phyloP scores from a whole-genome alignment of 2,888 invertebrate species.

The Microplitis deprimator region DNA sequence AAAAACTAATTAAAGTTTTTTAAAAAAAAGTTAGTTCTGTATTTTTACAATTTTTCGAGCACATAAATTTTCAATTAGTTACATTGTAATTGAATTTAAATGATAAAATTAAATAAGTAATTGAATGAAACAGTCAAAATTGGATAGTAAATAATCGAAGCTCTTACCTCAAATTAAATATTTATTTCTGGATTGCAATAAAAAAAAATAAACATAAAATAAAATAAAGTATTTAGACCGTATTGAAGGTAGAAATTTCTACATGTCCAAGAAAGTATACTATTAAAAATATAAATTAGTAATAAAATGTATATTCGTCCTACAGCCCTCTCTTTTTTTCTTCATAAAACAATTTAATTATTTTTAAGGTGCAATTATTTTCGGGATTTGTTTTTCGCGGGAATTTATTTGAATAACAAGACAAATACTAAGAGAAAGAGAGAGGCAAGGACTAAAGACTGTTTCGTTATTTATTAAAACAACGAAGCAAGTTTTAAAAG shows the following conservation, averaged over 20 bases:
- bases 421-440: constrained; percentile 20
- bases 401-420: background rate
- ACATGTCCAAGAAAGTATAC: constrained; percentile 57
- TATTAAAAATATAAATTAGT: constrained; percentile 39
- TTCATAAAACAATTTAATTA: background rate
- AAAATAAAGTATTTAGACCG: background rate
- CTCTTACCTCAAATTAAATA: too few relatives aligned
- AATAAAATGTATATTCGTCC: background rate
- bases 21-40: too few relatives aligned
- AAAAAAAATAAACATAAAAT: background rate
- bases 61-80: too few relatives aligned
- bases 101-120: too few relatives aligned
- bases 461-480: constrained; percentile 64
- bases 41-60: too few relatives aligned
- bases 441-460: constrained; percentile 38
- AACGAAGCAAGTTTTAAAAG: constrained; percentile 62
- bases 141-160: too few relatives aligned
- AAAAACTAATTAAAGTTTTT: too few relatives aligned
- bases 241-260: constrained; percentile 48
- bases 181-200: too few relatives aligned
- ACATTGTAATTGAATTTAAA: too few relatives aligned
- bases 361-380: constrained; percentile 1
- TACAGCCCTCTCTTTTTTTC: background rate
- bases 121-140: too few relatives aligned
- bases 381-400: background rate